phyloP scores from a whole-genome alignment of 92 coral and sea anemone genomes.

The Porites divaricata region DNA sequence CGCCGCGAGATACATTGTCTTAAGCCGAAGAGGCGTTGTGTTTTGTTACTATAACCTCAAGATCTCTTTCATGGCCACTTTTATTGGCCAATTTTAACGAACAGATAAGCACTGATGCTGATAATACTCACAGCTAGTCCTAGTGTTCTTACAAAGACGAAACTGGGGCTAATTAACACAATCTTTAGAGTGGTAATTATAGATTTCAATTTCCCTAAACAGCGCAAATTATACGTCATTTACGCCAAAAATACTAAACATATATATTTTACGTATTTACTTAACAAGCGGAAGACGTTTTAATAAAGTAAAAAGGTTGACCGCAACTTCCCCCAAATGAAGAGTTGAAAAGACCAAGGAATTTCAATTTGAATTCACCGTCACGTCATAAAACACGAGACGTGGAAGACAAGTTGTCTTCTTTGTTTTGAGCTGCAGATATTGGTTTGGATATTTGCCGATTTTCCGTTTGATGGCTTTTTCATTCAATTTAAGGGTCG shows the following conservation, averaged over 20 bases:
- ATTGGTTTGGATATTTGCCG: background rate
- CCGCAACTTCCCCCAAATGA: slow-evolving; percentile 16
- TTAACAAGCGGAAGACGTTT: slow-evolving; percentile 39
- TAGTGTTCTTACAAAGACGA: background rate
- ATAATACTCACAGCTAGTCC: background rate
- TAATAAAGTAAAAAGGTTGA: slow-evolving; percentile 1
- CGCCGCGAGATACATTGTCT: slow-evolving; percentile 32
- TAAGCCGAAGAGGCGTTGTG: background rate
- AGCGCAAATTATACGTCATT: slow-evolving; percentile 6
- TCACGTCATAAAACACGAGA: slow-evolving; percentile 12
- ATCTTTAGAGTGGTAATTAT: background rate
- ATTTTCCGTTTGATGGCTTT: slow-evolving; percentile 1
- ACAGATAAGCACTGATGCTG: slow-evolving; percentile 10
- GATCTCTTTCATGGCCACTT: slow-evolving; percentile 12
- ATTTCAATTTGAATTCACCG: slow-evolving; percentile 19
- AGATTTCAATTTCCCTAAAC: background rate
- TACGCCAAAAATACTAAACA: background rate
- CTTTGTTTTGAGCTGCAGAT: slow-evolving; percentile 15
- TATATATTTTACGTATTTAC: slow-evolving; percentile 2
- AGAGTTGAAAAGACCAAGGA: slow-evolving; percentile 22
- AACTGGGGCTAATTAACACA: slow-evolving; percentile 2
- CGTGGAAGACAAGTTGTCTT: background rate
- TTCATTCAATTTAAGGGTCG: background rate
- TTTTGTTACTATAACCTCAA: background rate
- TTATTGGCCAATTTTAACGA: slow-evolving; percentile 21